Conservation (phyloP, 37 sponge, comb jelly and placozoan genomes). For the Oopsacas minuta region DNA sequence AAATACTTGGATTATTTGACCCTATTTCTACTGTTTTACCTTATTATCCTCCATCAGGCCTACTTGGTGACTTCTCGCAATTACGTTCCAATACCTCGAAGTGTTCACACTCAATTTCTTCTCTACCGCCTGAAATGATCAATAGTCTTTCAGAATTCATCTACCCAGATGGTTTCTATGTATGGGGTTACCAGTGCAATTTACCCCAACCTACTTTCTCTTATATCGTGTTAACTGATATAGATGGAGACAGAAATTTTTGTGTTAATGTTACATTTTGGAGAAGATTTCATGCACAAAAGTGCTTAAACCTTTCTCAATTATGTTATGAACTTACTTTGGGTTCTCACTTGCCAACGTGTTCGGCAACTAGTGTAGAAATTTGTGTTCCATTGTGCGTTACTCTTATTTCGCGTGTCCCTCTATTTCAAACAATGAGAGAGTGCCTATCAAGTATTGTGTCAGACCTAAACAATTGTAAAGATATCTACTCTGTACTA, state of each 20-base stretch:
- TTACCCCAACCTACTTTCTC: not conserved
- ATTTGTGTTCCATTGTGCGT: not conserved
- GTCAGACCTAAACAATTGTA: not conserved
- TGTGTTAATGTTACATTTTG: conserved; percentile 8
- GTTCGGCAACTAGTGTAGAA: not conserved
- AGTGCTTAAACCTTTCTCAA: not conserved
- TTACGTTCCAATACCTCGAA: not conserved
- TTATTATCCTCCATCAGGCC: not conserved
- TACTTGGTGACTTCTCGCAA: not conserved
- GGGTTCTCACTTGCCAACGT: not conserved
- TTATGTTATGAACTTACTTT: not conserved
- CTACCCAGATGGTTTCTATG: not conserved
- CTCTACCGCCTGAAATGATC: not conserved
- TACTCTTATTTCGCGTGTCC: not conserved
- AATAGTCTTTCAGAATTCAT: not conserved
- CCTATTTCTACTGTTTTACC: not conserved
- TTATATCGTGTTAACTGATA: not conserved
- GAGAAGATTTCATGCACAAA: not conserved
- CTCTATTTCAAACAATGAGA: not conserved
- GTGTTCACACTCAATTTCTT: not conserved
- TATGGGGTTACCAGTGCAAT: not conserved
- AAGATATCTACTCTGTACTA: not conserved
- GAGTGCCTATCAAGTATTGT: not conserved
- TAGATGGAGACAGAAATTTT: not conserved
- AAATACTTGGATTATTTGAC: not conserved